Evolutionary conservation across 2,888 invertebrate genomes (phyloP), one percentile per base, ranked within the genome.

Genomic region (Noctua fimbriata): DNA sequence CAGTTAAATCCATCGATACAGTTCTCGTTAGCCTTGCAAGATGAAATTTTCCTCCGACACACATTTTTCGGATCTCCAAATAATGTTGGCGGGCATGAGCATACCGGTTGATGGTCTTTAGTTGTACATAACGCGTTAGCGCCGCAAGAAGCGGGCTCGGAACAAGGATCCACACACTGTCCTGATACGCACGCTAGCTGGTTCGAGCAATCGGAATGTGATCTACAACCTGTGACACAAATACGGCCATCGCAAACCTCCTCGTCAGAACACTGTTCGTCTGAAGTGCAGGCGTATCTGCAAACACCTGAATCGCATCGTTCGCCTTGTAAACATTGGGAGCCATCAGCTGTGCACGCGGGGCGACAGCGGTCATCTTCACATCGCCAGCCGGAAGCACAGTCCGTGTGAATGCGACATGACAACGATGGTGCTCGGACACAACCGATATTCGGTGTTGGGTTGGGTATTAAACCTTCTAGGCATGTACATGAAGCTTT

Each of bases 391-490:
- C 98, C 98, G 28, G 96, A 92, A 12, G 97, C 95, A 92, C 99
- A 99, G 89, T 98, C 98, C 75, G 98, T 97, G 90, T 98, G 98
- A 89, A 98, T 98, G 58, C 96, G 97, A 92, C 99, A 99, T n/a
- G 97, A 97, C 32, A 97, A 95, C 21, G 98, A 97, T 0, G 98
- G 99, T 21, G 98, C 97, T 89, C 99, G 97, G 0, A 99, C 98
- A 91, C 99, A 99, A 0, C 98, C 99, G 58, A 99, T 97, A 92
- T 98, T 98, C 1, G 99, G 98, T 3, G 98, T 98, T 72, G 99
- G 99, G 93, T 98, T 99, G 21, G 99, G 98, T 89, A 99, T 98
- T 93, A 99, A 97, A 41, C 98, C 98, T 72, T 97, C 96, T 58
- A 98, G 97, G 92, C 99, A 99, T 41, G 98, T 98, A 92, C 99